phyloP scores from a whole-genome alignment of 2,113 vertebrate species.

The human region DNA sequence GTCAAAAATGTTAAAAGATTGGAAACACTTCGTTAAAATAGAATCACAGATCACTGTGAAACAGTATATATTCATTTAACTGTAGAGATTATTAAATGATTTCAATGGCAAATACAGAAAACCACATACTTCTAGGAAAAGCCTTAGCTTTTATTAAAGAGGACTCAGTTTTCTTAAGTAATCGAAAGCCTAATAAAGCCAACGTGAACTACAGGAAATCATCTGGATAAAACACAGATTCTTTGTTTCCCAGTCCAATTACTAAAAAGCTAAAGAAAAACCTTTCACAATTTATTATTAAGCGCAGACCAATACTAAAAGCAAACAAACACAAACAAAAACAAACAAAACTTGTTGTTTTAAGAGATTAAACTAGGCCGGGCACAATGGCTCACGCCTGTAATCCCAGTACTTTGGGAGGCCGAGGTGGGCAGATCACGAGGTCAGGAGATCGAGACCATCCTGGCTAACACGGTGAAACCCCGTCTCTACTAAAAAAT shows the following conservation, averaged over 20 bases:
- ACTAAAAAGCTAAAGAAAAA: not conserved
- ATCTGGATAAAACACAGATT: not conserved
- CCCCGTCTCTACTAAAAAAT: no score
- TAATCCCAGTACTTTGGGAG: no score
- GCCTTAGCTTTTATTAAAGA: not conserved
- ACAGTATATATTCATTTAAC: not conserved
- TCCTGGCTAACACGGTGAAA: no score
- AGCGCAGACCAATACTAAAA: not conserved
- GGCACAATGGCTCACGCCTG: no score
- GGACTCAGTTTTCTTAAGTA: not conserved
- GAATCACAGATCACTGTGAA: not conserved
- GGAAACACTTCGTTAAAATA: not conserved
- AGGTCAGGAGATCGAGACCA: no score
- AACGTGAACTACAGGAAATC: not conserved
- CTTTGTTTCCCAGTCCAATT: not conserved
- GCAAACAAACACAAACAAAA: no score
- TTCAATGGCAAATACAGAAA: not conserved
- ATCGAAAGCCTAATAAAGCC: not conserved
- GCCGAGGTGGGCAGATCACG: no score
- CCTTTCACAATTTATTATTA: not conserved
- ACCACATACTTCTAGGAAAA: not conserved
- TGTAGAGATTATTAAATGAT: not conserved
- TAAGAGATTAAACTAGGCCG: not conserved
- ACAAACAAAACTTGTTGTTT: not conserved
- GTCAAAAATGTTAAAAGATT: not conserved